Evolutionary conservation across 1,140 invertebrate genomes (phyloP).

Genomic region (Orius laevigatus): DNA sequence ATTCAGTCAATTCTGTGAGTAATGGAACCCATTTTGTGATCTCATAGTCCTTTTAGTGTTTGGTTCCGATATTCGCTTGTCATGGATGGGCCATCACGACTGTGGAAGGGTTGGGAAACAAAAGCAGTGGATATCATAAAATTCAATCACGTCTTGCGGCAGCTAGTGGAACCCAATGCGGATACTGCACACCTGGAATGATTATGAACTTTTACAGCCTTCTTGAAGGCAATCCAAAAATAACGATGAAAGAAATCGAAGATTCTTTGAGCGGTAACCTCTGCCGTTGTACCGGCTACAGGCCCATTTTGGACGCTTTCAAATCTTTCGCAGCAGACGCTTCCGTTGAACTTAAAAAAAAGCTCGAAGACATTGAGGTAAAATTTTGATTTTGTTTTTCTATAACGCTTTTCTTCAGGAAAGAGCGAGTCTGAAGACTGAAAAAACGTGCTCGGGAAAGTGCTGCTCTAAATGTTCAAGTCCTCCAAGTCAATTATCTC

Average conservation of each 20-base stretch:
- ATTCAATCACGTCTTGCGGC: slow-evolving; percentile 25
- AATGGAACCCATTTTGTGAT: not conserved
- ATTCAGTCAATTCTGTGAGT: slow-evolving; percentile 48
- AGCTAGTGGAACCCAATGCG: slow-evolving; percentile 30
- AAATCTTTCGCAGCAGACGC: slow-evolving; percentile 61
- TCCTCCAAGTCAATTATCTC: not conserved
- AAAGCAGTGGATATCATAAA: slow-evolving; percentile 25
- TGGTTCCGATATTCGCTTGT: slow-evolving; percentile 30
- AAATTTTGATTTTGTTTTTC: slow-evolving; percentile 1
- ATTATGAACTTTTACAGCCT: slow-evolving; percentile 30
- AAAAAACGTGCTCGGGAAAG: too few species aligned
- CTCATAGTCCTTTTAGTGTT: slow-evolving; percentile 25
- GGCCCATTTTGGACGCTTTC: slow-evolving; percentile 77
- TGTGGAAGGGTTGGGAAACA: slow-evolving; percentile 31
- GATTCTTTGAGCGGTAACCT: slow-evolving; percentile 49
- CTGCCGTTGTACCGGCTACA: slow-evolving; percentile 78
- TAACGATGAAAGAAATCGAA: slow-evolving; percentile 54
- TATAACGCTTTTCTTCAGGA: too few species aligned
- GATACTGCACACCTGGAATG: slow-evolving; percentile 31
- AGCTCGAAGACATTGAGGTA: slow-evolving; percentile 26
- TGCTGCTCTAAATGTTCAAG: too few species aligned
- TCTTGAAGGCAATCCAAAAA: slow-evolving; percentile 30
- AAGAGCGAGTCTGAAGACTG: slow-evolving; percentile 1
- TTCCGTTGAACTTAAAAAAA: slow-evolving; percentile 20
- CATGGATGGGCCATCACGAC: slow-evolving; percentile 32